A percentile compares a stretch with the other conserved stretches of the same genome.
phyloP scores from a whole-genome alignment of 2,797 vertebrate genomes.

The Hydrophis major region DNA sequence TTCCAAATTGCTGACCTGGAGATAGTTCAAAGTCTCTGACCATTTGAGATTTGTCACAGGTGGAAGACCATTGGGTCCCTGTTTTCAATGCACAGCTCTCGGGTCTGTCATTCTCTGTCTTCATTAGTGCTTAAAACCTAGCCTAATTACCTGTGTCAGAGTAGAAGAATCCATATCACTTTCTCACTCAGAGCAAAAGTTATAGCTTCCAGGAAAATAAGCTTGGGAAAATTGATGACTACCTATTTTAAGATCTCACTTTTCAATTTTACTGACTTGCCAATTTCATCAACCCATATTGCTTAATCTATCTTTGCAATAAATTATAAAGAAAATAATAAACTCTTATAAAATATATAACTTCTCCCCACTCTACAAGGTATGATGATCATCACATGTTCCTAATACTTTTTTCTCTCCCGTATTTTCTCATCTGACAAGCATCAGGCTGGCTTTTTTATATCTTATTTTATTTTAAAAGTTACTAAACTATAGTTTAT shows the following conservation, averaged over 20 bases:
- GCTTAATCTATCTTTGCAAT: conserved; percentile 13
- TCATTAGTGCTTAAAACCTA: conserved; percentile 41
- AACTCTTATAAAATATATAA: background rate
- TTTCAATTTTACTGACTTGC: background rate
- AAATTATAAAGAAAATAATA: conserved; percentile 11
- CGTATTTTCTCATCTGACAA: background rate
- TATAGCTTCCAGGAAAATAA: conserved; percentile 11
- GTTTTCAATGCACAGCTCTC: conserved; percentile 40
- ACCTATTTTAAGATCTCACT: conserved; percentile 15
- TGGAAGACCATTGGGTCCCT: background rate
- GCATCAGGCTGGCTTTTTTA: background rate
- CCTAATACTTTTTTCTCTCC: background rate
- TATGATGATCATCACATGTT: background rate
- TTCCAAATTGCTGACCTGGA: background rate
- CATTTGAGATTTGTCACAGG: conserved; percentile 30
- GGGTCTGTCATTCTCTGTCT: conserved; percentile 45
- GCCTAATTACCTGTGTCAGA: conserved; percentile 58
- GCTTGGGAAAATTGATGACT: conserved; percentile 17
- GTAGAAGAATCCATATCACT: background rate
- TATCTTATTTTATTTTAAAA: conserved; percentile 35
- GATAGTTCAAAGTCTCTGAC: background rate
- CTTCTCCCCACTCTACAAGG: background rate
- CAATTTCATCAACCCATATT: background rate
- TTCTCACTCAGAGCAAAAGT: conserved; percentile 21
- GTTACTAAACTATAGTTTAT: background rate